Base-by-base conservation (phyloP, 1,140 invertebrate species). In the Hestina assimilis region DNA sequence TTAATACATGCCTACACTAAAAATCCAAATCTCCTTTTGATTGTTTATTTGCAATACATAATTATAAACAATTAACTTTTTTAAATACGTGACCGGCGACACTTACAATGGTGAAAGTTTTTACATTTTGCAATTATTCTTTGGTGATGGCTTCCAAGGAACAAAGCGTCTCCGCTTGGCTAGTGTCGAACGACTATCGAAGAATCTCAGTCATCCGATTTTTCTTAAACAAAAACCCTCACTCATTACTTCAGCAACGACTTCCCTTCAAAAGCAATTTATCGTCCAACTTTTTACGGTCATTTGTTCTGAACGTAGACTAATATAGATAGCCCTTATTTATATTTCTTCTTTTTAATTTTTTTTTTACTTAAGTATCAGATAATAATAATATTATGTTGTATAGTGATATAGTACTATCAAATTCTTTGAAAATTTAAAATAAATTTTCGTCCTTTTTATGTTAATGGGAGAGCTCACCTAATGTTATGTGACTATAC, bases 191-290 rank as follows among this genome's bases (percentile, higher is more conserved):
- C 52, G 41, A 57, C 52, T 45, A 63, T 64, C 54, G 58, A 69
- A 70, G 62, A 50, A 65, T 66, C 60, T 58, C 63, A 47, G 45
- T 54, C 55, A 59, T 63, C 42, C 53, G 62, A 69, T 65, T 63
- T 68, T 69, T 74, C 69, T 71, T 69, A 72, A 78, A 72, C 69
- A 78, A 78, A 70, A 72, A 43, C 54, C 55, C 68, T 52, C 62
- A 62, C 67, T 74, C 69, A 68, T 75, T 76, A 71, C 72, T 70
- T n/a, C 59, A 55, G 59, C 66, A 56, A 46, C 61, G 61, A 61
- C 61, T 72, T 72, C 68, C 70, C 67, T 70, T 71, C 60, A 66
- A 72, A 75, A 77, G 72, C 69, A 75, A 78, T 82, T 82, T 82
- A 79, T 79, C 65, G 60, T 58, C 38, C 55, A 69, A 72, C 66